A percentile compares a stretch with the other conserved stretches of the same genome.
Conservation (phyloP, 1,140 invertebrate species). For the Wiebesia pumilae region DNA sequence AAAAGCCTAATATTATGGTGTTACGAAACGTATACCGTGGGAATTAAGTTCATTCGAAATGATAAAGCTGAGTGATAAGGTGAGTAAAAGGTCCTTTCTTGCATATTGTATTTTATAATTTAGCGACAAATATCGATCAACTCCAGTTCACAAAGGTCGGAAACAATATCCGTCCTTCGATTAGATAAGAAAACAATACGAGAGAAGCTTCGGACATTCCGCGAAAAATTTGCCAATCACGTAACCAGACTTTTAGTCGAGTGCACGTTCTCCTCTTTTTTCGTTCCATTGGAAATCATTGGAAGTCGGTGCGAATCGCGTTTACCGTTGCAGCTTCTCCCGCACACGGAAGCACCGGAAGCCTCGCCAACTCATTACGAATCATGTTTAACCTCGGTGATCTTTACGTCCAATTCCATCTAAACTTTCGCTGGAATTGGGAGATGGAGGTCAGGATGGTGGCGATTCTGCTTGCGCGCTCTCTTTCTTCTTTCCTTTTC, state of each 20-base stretch:
- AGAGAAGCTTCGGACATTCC: not conserved
- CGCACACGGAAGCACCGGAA: conserved; percentile 21
- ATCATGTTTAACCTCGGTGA: not conserved
- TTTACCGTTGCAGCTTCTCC: not conserved
- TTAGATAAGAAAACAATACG: not conserved
- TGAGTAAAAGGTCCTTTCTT: not conserved
- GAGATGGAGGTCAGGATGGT: not conserved
- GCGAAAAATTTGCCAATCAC: conserved; percentile 35
- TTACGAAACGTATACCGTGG: too few relatives aligned
- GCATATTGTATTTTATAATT: not conserved
- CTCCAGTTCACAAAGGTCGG: not conserved
- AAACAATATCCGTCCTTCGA: not conserved
- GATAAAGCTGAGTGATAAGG: too few relatives aligned
- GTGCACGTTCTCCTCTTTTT: too few relatives aligned
- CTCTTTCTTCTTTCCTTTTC: too few relatives aligned
- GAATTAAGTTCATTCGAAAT: too few relatives aligned
- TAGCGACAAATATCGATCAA: not conserved
- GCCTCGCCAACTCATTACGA: conserved; percentile 23
- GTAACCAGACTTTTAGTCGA: not conserved
- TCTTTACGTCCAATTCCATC: conserved; percentile 13
- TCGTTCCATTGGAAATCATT: not conserved
- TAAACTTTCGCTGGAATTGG: not conserved
- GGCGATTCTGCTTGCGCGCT: not conserved
- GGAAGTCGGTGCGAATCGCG: not conserved
- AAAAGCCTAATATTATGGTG: too few relatives aligned